Conservation (phyloP, 2,888 invertebrate genomes). For the Trachelus iudaicus region DNA sequence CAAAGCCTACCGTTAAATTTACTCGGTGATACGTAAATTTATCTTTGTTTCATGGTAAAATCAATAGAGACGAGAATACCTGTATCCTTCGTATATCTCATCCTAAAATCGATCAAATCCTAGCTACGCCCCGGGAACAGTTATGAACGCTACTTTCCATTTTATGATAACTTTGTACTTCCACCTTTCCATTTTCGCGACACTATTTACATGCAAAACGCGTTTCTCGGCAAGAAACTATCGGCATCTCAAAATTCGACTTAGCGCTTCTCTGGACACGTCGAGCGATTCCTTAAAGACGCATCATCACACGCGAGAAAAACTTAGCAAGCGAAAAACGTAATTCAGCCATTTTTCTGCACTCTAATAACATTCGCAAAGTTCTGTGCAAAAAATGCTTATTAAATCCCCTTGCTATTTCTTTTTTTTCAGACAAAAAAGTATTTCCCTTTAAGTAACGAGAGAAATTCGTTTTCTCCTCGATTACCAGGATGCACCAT, state of each 20-base stretch:
- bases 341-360: background rate
- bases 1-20: background rate
- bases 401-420: background rate
- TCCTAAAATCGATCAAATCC: slow-evolving; percentile 2
- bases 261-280: slow-evolving; percentile 41
- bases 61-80: background rate
- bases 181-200: slow-evolving; percentile 39
- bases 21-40: slow-evolving; percentile 41
- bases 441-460: background rate
- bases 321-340: slow-evolving; percentile 18
- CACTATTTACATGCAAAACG: slow-evolving; percentile 56
- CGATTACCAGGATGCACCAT: background rate
- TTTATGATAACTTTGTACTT: slow-evolving; percentile 37
- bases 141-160: slow-evolving; percentile 2
- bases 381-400: background rate
- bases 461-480: background rate
- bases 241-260: slow-evolving; percentile 45
- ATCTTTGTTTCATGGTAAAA: slow-evolving; percentile 7
- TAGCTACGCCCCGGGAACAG: background rate
- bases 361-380: background rate
- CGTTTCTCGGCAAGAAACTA: slow-evolving; percentile 17
- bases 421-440: background rate
- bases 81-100: slow-evolving; percentile 1
- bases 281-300: slow-evolving; percentile 31
- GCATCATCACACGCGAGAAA: slow-evolving; percentile 50